Conservation (phyloP, 2,888 invertebrate species). For the Liopterus haemorrhoidalis region DNA sequence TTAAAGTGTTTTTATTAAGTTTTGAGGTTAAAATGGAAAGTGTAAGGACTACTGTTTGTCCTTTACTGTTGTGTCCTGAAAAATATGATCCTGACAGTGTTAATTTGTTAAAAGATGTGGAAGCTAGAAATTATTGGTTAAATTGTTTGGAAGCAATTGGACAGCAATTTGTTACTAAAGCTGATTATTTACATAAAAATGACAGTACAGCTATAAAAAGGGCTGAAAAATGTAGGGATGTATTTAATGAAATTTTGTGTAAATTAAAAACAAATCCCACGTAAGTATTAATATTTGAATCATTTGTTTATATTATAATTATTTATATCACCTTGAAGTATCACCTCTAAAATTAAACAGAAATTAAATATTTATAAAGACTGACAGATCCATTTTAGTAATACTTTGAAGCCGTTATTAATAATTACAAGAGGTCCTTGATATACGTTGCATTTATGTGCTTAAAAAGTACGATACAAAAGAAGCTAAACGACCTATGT, state of each 20-base stretch:
- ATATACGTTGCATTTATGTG: no score
- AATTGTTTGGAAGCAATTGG: conserved; percentile 82
- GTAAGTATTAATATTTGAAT: conserved; percentile 51
- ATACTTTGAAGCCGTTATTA: no score
- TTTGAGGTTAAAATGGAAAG: conserved; percentile 28
- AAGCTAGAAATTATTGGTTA: conserved; percentile 89
- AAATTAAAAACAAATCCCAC: conserved; percentile 71
- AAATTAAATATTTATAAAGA: no score
- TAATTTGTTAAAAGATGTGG: conserved; percentile 76
- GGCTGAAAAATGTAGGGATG: conserved; percentile 75
- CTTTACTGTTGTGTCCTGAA: conserved; percentile 69
- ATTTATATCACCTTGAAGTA: not conserved
- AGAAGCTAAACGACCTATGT: no score
- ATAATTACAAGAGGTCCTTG: no score
- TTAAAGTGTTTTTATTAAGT: no score
- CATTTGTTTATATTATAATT: conserved; percentile 9
- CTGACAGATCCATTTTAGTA: no score
- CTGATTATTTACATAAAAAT: conserved; percentile 69
- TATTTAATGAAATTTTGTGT: conserved; percentile 73
- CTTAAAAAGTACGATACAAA: no score
- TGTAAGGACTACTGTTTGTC: conserved; percentile 53
- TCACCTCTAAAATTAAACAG: no score
- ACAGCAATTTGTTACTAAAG: conserved; percentile 77
- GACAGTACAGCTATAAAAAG: conserved; percentile 70
- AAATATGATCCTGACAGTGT: conserved; percentile 88